Evolutionary conservation across 2,888 invertebrate species (phyloP).

Genomic region (Exephanes ischioxanthus): DNA sequence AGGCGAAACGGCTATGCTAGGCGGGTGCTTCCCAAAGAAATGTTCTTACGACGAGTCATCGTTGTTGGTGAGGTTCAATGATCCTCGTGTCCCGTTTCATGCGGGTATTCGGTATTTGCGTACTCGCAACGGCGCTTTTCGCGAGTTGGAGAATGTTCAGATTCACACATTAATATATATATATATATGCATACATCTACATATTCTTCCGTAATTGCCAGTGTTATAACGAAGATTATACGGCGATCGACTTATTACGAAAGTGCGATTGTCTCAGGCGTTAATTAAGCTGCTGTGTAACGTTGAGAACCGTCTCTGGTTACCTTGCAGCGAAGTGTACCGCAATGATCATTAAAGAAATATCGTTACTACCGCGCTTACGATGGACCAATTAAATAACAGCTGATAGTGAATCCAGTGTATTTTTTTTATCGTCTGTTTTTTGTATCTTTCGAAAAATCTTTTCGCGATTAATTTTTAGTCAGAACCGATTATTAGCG

Average conservation of each 20-base stretch:
- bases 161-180: neutral
- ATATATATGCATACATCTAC: neutral
- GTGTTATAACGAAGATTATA: slow-evolving; percentile 23
- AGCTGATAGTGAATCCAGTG: neutral
- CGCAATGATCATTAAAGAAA: neutral
- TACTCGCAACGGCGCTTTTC: neutral
- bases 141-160: neutral
- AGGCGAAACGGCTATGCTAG: slow-evolving; percentile 57
- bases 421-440: neutral
- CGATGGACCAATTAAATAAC: neutral
- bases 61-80: slow-evolving; percentile 72
- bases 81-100: slow-evolving; percentile 62
- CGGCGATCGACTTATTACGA: slow-evolving; percentile 28
- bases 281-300: slow-evolving; percentile 41
- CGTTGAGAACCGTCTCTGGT: slow-evolving; percentile 4
- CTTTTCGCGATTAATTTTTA: neutral
- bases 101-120: slow-evolving; percentile 34
- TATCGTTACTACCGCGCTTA: neutral
- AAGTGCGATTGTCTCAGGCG: slow-evolving; percentile 37
- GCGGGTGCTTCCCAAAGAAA: slow-evolving; percentile 69
- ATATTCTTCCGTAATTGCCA: slow-evolving; percentile 19
- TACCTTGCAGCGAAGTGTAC: slow-evolving; percentile 25
- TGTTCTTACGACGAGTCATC: slow-evolving; percentile 68
- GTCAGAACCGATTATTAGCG: neutral
- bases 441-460: neutral